A percentile compares a stretch with the other conserved stretches of the same genome.
phyloP scores from a whole-genome alignment of 30 jellyfish, hydroid and myxozoan species.

The Sanderia malayensis region DNA sequence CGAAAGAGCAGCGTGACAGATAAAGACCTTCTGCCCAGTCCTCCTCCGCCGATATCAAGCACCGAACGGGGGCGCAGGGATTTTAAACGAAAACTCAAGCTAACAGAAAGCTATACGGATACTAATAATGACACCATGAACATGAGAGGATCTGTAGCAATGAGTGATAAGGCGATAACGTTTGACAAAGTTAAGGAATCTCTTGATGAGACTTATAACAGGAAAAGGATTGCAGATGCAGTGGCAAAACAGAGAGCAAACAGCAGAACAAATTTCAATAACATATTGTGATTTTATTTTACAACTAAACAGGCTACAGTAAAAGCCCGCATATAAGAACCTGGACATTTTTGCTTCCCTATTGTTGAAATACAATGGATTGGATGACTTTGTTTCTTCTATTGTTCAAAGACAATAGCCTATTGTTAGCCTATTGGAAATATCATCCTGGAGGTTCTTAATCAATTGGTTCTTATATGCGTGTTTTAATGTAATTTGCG shows the following conservation, averaged over 20 bases:
- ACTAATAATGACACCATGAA: not conserved
- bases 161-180: slow-evolving; percentile 22
- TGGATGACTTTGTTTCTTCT: no score
- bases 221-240: slow-evolving; percentile 73
- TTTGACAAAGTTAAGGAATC: not conserved
- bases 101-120: slow-evolving; percentile 10
- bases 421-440: no score
- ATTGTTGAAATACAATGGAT: no score
- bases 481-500: no score
- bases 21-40: not conserved
- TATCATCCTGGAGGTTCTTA: no score
- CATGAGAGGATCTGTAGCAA: slow-evolving; percentile 19
- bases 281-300: not conserved
- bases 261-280: slow-evolving; percentile 49
- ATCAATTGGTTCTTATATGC: no score
- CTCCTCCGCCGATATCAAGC: slow-evolving; percentile 32
- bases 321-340: no score
- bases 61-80: slow-evolving; percentile 26
- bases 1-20: not conserved
- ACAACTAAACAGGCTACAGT: no score
- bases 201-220: slow-evolving; percentile 20
- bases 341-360: no score
- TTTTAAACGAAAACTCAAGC: slow-evolving; percentile 1
- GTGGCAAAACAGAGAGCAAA: slow-evolving; percentile 49
- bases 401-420: no score